These are phyloP conservation scores for Scaptomyza parva DNA, from an alignment of 2,888 invertebrate species.

Conservation along the genomic window DNA sequence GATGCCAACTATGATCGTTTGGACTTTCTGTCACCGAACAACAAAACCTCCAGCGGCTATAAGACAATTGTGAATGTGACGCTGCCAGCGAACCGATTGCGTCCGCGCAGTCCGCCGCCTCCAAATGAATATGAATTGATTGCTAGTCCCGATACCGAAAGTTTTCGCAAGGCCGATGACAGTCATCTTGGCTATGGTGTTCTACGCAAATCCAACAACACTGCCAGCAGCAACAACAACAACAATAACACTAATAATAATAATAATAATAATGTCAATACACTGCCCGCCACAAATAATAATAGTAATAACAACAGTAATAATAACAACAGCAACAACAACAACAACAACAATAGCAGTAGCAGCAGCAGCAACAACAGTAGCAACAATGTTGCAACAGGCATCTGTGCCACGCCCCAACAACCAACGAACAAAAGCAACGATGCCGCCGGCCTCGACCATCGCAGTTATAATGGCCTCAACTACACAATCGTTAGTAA, in stretches of 20 bases:
- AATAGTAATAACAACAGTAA: conserved; percentile 21
- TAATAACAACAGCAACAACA: background rate
- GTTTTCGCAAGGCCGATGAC: conserved; percentile 91
- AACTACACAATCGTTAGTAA: conserved; percentile 94
- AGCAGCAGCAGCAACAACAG: conserved; percentile 26
- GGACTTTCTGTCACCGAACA: conserved; percentile 92
- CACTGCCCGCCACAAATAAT: conserved; percentile 46
- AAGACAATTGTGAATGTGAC: conserved; percentile 89
- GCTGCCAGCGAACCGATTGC: conserved; percentile 83
- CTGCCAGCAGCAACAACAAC: conserved; percentile 14
- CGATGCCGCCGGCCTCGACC: conserved; percentile 86
- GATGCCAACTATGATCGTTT: conserved; percentile 91
- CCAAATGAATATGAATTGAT: conserved; percentile 93
- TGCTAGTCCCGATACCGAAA: conserved; percentile 87
- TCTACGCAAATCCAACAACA: conserved; percentile 88
- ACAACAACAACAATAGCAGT: conserved; percentile 7
- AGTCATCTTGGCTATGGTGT: conserved; percentile 92
- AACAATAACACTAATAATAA: conserved; percentile 33
- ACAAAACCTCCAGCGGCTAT: conserved; percentile 89
- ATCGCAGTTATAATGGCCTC: conserved; percentile 90
- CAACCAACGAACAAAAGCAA: conserved; percentile 51
- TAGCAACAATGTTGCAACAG: conserved; percentile 10
- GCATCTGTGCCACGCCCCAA: conserved; percentile 32
- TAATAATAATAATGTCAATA: conserved; percentile 33
- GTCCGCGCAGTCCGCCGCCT: conserved; percentile 81